Evolutionary conservation across 2,113 vertebrate genomes (phyloP).

Genomic region (Chelonoidis abingdonii): DNA sequence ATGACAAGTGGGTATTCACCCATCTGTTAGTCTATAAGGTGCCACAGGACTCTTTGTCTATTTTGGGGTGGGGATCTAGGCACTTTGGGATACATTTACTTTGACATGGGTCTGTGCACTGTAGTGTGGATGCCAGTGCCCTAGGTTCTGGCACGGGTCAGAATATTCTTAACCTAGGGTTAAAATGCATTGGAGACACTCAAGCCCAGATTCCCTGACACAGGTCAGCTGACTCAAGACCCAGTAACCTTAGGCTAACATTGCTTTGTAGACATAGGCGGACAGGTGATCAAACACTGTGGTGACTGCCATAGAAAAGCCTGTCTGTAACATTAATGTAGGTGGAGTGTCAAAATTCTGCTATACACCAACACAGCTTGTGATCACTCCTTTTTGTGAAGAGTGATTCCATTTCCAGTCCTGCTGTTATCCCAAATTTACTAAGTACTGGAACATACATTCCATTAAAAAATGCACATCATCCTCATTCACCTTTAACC

Average conservation of each 20-base stretch:
- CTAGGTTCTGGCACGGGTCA: background rate
- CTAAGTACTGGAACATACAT: background rate
- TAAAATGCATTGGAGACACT: background rate
- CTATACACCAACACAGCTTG: background rate
- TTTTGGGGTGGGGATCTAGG: background rate
- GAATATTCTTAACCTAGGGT: background rate
- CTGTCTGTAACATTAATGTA: background rate
- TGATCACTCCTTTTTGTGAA: background rate
- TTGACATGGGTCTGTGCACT: background rate
- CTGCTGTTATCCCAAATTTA: background rate
- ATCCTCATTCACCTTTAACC: background rate
- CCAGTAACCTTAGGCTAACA: background rate
- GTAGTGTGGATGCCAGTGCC: background rate
- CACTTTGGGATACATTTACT: background rate
- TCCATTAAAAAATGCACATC: fast-evolving
- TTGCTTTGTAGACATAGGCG: background rate
- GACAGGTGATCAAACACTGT: background rate
- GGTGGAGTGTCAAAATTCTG: background rate
- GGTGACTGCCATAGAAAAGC: background rate
- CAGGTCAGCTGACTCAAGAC: background rate
- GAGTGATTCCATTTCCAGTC: fast-evolving
- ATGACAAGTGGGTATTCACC: no score
- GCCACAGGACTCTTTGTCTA: no score
- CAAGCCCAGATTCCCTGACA: no score
- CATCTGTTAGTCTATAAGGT: no score